Evolutionary conservation across 2,113 vertebrate species (phyloP), one percentile per base, ranked within the genome.

Genomic region (Phalacrocorax aristotelis): DNA sequence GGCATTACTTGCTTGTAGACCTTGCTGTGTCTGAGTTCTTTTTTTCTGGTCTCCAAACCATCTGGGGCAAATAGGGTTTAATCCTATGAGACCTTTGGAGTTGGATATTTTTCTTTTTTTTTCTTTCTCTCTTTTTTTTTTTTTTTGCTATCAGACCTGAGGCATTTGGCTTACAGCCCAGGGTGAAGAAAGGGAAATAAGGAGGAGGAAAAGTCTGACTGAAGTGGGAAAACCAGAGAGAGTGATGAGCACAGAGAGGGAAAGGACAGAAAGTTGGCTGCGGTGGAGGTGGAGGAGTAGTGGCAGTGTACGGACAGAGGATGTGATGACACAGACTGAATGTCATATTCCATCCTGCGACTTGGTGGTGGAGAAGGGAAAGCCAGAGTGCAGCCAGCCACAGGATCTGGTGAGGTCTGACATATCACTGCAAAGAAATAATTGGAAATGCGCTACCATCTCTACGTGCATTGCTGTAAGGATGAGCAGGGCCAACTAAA

Each of bases 131-230:
- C 7, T 66, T 18, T 38, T 13, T 17, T 30, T 10, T 30, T 5
- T 36, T 72, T 57, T 81, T 9, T 12, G 26, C 30, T 75, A 22
- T 87, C 57, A 82, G 57, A 57, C 61, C 65, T 76, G 80, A 91
- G 72, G 80, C 52, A 26, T 93, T 95, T 96, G 86, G 80, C 86
- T 95, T 29, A 49, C 18, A 79, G 88, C 76, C 95, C 27, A 40
- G 55, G 3, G 14, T 54, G 25, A 91, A 68, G 88, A 83, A 87
- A 86, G 58, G 90, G 58, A 77, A 92, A 83, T 74, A 58, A 93
- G 20, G 71, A 83, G 52, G 36, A 88, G 69, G 25, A 94, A 65
- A 72, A 78, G 42, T 64, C 72, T 69, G 69, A 61, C 25, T 77
- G 40, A 93, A 76, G 61, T 76, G 44, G 77, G 86, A 81, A 94